These are phyloP conservation scores for Leucoma salicis DNA, from an alignment of 2,888 invertebrate genomes.

Conservation along the genomic window DNA sequence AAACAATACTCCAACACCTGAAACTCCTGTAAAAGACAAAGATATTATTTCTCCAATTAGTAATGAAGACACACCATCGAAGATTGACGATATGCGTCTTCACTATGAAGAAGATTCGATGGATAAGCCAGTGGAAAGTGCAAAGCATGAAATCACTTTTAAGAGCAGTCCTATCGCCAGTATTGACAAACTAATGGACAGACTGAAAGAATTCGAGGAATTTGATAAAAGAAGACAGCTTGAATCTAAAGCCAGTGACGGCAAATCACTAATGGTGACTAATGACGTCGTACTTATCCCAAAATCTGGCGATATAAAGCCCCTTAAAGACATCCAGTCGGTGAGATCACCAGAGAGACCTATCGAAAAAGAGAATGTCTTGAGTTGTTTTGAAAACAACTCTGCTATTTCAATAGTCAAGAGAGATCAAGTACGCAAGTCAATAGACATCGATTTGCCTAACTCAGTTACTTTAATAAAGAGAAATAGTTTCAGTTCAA, in stretches of 20 bases:
- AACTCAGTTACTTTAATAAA: slow-evolving; percentile 77
- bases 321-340: slow-evolving; percentile 71
- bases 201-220: slow-evolving; percentile 76
- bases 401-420: slow-evolving; percentile 78
- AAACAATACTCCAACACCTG: slow-evolving; percentile 52
- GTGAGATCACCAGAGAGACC: slow-evolving; percentile 69
- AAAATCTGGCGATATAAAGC: slow-evolving; percentile 74
- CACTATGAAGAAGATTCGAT: slow-evolving; percentile 72
- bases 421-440: slow-evolving; percentile 71
- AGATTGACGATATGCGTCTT: slow-evolving; percentile 69
- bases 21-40: slow-evolving; percentile 68
- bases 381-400: slow-evolving; percentile 79
- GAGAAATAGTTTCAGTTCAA: slow-evolving; percentile 68
- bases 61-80: slow-evolving; percentile 65
- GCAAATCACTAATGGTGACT: slow-evolving; percentile 70
- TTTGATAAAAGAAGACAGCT: slow-evolving; percentile 74
- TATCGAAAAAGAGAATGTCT: slow-evolving; percentile 72
- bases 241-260: slow-evolving; percentile 60
- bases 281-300: slow-evolving; percentile 75
- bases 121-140: slow-evolving; percentile 59
- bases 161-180: slow-evolving; percentile 67
- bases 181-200: slow-evolving; percentile 77
- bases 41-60: slow-evolving; percentile 45
- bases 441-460: slow-evolving; percentile 72
- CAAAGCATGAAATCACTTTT: slow-evolving; percentile 60